phyloP scores from a whole-genome alignment of 2,113 vertebrate species.

The Lates calcarifer region DNA sequence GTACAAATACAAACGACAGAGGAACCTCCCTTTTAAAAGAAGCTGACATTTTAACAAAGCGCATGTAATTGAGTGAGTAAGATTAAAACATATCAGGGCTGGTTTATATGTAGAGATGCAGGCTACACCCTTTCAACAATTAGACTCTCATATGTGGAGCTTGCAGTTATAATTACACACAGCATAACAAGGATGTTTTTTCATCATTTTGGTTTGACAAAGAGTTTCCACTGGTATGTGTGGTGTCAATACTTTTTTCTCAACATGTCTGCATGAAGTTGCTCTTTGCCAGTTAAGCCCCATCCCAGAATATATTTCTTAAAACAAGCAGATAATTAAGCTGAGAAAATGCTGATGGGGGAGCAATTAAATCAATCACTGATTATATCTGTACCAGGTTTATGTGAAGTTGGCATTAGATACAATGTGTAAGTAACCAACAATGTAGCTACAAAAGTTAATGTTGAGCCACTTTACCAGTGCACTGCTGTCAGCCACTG shows the following conservation, averaged over 20 bases:
- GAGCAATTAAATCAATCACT: slow-evolving; percentile 19
- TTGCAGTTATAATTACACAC: no score
- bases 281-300: neutral
- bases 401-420: no score
- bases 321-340: slow-evolving; percentile 20
- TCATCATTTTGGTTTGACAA: neutral
- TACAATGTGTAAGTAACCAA: no score
- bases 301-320: neutral
- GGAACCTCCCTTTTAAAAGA: neutral
- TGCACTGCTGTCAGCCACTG: no score
- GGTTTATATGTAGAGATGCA: neutral
- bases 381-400: no score
- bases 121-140: no score
- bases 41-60: neutral
- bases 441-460: no score
- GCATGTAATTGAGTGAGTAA: neutral
- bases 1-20: neutral
- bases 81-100: neutral
- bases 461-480: no score
- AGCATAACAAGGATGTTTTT: neutral
- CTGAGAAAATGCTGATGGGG: neutral
- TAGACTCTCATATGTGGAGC: neutral
- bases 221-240: neutral
- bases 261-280: neutral
- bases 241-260: no score